Conservation (phyloP, 2,797 vertebrate genomes). For the Synanceia verrucosa region DNA sequence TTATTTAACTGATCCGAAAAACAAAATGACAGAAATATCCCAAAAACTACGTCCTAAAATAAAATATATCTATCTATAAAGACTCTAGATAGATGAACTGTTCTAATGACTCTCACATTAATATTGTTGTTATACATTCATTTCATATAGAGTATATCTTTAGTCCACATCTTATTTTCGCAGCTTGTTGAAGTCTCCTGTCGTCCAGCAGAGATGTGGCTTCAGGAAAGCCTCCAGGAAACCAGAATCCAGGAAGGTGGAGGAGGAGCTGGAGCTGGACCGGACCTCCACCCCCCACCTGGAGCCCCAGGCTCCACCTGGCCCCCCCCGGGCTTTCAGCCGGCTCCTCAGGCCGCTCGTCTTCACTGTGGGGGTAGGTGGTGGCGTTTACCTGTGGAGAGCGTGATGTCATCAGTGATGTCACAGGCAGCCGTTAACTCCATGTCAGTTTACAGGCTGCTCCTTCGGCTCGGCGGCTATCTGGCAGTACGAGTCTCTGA, state of each 20-base stretch:
- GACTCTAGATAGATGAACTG: too few species aligned
- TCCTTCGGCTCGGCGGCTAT: slow-evolving; percentile 92
- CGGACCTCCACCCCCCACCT: slow-evolving; percentile 64
- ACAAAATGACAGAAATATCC: too few species aligned
- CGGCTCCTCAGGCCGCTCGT: slow-evolving; percentile 87
- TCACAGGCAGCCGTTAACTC: slow-evolving; percentile 51
- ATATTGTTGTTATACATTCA: too few species aligned
- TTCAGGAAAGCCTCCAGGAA: slow-evolving; percentile 85
- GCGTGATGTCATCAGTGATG: neutral
- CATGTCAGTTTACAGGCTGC: slow-evolving; percentile 93
- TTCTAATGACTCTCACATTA: too few species aligned
- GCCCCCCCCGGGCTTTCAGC: slow-evolving; percentile 73
- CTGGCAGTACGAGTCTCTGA: slow-evolving; percentile 96
- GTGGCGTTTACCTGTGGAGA: fast-evolving
- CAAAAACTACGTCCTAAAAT: too few species aligned
- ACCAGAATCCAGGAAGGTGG: slow-evolving; percentile 77
- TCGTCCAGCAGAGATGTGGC: slow-evolving; percentile 82
- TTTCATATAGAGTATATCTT: too few species aligned
- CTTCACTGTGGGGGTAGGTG: slow-evolving; percentile 91
- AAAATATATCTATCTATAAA: too few species aligned
- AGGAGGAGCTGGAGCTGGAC: slow-evolving; percentile 62
- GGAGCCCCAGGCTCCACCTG: slow-evolving; percentile 59
- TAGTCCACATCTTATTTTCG: too few species aligned
- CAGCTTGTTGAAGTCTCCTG: too few species aligned
- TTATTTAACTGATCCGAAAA: too few species aligned